phyloP scores from a whole-genome alignment of 1,140 invertebrate species.

The Caenorhabditis latens region DNA sequence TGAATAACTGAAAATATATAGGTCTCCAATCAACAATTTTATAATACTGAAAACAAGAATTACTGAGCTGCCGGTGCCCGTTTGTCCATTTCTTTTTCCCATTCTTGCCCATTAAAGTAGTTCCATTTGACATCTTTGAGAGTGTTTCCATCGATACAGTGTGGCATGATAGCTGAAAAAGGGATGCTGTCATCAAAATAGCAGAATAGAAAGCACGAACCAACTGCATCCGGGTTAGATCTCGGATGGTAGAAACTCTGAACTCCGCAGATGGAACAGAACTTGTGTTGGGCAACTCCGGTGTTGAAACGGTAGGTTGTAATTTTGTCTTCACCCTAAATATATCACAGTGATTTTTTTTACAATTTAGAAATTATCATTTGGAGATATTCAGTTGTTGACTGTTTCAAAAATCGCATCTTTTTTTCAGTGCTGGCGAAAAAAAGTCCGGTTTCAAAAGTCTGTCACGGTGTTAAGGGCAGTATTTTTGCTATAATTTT shows the following conservation, averaged over 20 bases:
- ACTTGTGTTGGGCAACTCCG: slow-evolving; percentile 80
- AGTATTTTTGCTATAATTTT: too few relatives aligned
- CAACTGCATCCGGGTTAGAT: slow-evolving; percentile 80
- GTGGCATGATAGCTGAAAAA: slow-evolving; percentile 79
- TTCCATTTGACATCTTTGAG: slow-evolving; percentile 76
- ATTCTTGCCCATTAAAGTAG: slow-evolving; percentile 80
- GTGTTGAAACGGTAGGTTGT: slow-evolving; percentile 81
- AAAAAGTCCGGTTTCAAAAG: too few relatives aligned
- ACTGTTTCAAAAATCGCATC: too few relatives aligned
- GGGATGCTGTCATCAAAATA: neutral
- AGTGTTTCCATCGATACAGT: slow-evolving; percentile 80
- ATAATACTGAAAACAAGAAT: neutral
- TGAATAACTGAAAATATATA: too few relatives aligned
- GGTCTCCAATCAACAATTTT: neutral
- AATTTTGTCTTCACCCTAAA: slow-evolving; percentile 79
- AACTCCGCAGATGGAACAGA: slow-evolving; percentile 81
- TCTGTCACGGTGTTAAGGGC: too few relatives aligned
- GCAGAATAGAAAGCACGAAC: slow-evolving; percentile 71
- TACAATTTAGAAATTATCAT: too few relatives aligned
- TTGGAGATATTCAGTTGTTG: too few relatives aligned
- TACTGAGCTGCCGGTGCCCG: slow-evolving; percentile 64
- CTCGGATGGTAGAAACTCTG: slow-evolving; percentile 81
- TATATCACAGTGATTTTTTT: neutral
- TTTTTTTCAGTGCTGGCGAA: too few relatives aligned
- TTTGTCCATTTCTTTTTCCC: slow-evolving; percentile 78